Conservation (phyloP, 2,797 vertebrate species). For the Enteromius radiatus region DNA sequence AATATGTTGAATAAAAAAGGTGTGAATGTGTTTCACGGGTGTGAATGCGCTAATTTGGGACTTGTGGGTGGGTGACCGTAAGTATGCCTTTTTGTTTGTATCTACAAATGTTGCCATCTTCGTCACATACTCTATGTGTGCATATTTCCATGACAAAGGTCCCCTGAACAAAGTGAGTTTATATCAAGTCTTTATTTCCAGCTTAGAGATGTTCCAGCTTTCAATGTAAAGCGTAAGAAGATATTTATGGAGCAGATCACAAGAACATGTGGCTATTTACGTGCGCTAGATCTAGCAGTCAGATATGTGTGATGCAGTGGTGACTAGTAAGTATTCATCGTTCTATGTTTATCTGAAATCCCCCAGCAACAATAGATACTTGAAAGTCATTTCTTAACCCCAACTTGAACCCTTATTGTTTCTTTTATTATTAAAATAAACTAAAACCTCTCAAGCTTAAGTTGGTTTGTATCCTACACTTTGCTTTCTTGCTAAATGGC, state of each 20-base stretch:
- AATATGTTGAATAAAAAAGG: slow-evolving; percentile 16
- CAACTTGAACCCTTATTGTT: no score
- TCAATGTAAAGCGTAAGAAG: neutral
- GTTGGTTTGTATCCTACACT: no score
- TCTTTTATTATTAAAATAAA: no score
- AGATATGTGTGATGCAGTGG: slow-evolving; percentile 3
- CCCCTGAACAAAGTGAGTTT: slow-evolving; percentile 15
- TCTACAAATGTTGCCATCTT: neutral
- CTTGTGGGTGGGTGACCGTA: neutral
- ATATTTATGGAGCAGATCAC: slow-evolving; percentile 17
- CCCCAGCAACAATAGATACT: neutral
- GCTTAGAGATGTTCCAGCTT: slow-evolving; percentile 18
- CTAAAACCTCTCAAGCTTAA: no score
- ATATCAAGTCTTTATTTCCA: slow-evolving; percentile 18
- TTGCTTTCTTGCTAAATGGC: no score
- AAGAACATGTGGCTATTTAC: neutral
- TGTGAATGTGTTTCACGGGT: slow-evolving; percentile 1
- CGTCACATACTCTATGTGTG: neutral
- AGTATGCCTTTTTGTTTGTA: neutral
- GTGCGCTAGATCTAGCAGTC: neutral
- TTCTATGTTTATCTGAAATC: slow-evolving; percentile 26
- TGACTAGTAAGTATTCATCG: neutral
- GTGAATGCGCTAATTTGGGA: slow-evolving; percentile 23
- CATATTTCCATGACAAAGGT: neutral
- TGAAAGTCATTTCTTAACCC: no score